Conservation (phyloP, 2,888 invertebrate species). For the Mellilla xanthometata region DNA sequence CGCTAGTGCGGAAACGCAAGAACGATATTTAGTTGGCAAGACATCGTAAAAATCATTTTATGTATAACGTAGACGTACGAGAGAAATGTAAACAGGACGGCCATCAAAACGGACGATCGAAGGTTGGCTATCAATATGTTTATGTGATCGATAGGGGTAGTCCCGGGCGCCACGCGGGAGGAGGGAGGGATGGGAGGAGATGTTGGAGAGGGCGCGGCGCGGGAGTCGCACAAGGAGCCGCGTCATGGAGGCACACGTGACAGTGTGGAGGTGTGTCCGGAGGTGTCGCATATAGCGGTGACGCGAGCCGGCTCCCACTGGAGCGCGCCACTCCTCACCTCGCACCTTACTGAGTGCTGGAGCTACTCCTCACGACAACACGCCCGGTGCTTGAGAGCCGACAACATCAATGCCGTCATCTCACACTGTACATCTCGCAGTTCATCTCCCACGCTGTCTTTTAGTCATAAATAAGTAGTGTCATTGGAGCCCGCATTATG, state of each 20-base stretch:
- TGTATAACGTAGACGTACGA: constrained; percentile 1
- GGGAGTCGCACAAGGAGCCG: too few relatives aligned
- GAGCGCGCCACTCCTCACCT: constrained; percentile 10
- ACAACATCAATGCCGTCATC: constrained; percentile 1
- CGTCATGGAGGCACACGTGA: constrained; percentile 16
- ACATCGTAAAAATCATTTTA: constrained; percentile 2
- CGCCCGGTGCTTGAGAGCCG: neutral
- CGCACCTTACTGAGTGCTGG: too few relatives aligned
- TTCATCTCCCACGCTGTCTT: too few relatives aligned
- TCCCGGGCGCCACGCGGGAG: too few relatives aligned
- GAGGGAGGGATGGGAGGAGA: too few relatives aligned
- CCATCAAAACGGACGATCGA: constrained; percentile 7
- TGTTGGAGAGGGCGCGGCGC: too few relatives aligned
- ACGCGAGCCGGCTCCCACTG: constrained; percentile 37
- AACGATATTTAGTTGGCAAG: too few relatives aligned
- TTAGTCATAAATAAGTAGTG: too few relatives aligned
- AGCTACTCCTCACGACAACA: constrained; percentile 14
- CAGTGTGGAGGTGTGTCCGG: constrained; percentile 16
- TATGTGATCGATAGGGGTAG: constrained; percentile 9
- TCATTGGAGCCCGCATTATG: constrained; percentile 3
- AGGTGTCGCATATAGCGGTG: constrained; percentile 36
- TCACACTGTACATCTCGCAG: neutral
- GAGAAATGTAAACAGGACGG: constrained; percentile 15
- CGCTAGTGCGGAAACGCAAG: too few relatives aligned
- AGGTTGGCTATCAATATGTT: constrained; percentile 8